Base-by-base conservation (phyloP, 23 tunicate species). In the Clavelina lepadiformis region DNA sequence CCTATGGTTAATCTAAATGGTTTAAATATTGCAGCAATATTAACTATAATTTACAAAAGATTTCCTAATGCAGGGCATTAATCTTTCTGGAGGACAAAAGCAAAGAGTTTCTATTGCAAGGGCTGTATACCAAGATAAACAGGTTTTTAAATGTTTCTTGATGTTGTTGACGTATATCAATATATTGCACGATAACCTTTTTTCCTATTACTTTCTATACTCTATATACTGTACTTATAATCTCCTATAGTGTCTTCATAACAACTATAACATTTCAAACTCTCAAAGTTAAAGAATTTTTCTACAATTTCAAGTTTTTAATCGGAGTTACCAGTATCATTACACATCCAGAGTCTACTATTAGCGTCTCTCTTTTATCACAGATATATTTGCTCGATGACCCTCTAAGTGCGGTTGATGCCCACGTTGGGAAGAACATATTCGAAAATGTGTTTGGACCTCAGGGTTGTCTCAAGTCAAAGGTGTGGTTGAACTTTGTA, bases 71-170 rank as follows among this genome's bases (percentile, higher is more conserved):
- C 55, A 83, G 92, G 92, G 92, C 30, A 83, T 75, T 35, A 83
- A 83, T 51, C 51, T 83, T 28, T 65, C 85, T 1, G 92, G 82
- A 13, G 92, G 82, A 25, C 92, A 83, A 35, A 83, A 83, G 36
- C 92, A 83, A 38, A 62, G 92, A 6, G 64, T 83, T 22, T 83
- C 82, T 3, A 47, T 83, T 11, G 92, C 92, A 32, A 44, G 92
- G 36, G 92, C 92, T 31, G 82, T 83, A 4, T 83, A 80, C 63
- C 65, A 61, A 47, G 77, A 83, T 58, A 68, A 72, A n/a, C n/a
- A n/a, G n/a, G n/a, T n/a, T n/a, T n/a, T n/a, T n/a, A n/a, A n/a
- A n/a, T n/a, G n/a, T n/a, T n/a, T n/a, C n/a, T n/a, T n/a, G n/a
- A n/a, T n/a, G n/a, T n/a, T n/a, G n/a, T n/a, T n/a, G n/a, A n/a